Evolutionary conservation across 2,113 vertebrate species (phyloP).

Genomic region (Megalops atlanticus): DNA sequence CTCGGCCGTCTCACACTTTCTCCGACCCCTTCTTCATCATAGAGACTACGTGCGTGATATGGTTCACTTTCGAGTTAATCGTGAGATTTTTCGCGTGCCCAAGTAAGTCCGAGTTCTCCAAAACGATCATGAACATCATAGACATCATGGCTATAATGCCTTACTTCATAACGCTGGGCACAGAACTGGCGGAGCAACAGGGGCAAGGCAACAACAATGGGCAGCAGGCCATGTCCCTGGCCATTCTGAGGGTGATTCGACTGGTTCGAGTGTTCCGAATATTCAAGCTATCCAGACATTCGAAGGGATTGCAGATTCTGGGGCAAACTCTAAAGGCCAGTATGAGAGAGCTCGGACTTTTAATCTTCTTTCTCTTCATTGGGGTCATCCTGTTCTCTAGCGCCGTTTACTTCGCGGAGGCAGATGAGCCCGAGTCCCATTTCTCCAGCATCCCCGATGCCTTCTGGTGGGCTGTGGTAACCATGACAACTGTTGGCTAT

Average conservation of each 20-base stretch:
- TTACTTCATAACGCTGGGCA: slow-evolving; percentile 95
- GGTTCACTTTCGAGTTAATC: slow-evolving; percentile 96
- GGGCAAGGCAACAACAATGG: slow-evolving; percentile 77
- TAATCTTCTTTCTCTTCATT: slow-evolving; percentile 98
- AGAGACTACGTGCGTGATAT: slow-evolving; percentile 94
- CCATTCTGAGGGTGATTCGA: slow-evolving; percentile 92
- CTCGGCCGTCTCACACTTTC: slow-evolving; percentile 75
- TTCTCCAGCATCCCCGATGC: slow-evolving; percentile 97
- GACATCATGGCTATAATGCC: slow-evolving; percentile 95
- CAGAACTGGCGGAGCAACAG: slow-evolving; percentile 87
- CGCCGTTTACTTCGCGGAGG: slow-evolving; percentile 91
- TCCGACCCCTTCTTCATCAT: slow-evolving; percentile 93
- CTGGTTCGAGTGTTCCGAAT: slow-evolving; percentile 93
- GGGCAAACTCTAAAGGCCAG: slow-evolving; percentile 94
- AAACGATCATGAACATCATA: slow-evolving; percentile 96
- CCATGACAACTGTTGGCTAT: slow-evolving; percentile 97
- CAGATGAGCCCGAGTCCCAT: slow-evolving; percentile 87
- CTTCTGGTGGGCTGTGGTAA: slow-evolving; percentile 98
- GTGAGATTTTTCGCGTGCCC: slow-evolving; percentile 94
- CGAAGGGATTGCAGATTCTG: slow-evolving; percentile 94
- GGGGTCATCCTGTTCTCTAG: slow-evolving; percentile 97
- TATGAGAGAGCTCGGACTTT: slow-evolving; percentile 91
- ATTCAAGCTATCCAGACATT: slow-evolving; percentile 94
- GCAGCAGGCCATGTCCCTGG: slow-evolving; percentile 93
- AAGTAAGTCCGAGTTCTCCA: slow-evolving; percentile 90